Conservation (phyloP, 1,140 invertebrate genomes). For the Hylyphantes graminicola region DNA sequence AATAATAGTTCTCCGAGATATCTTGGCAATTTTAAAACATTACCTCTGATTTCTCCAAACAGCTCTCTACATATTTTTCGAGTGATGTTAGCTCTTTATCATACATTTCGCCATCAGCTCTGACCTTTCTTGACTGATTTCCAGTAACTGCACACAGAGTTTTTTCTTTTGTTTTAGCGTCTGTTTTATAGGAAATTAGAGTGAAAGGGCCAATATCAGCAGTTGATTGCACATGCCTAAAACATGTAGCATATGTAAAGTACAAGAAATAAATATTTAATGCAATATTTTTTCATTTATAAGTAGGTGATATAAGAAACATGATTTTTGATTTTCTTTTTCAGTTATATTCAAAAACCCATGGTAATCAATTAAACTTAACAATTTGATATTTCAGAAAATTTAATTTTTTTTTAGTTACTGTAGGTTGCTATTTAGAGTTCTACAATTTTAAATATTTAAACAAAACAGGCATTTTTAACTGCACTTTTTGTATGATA, state of each 20-base stretch:
- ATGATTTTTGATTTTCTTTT: too few relatives aligned
- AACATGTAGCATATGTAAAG: not conserved
- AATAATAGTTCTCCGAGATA: not conserved
- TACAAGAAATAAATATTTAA: not conserved
- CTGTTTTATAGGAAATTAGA: slow-evolving; percentile 23
- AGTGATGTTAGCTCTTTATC: slow-evolving; percentile 10
- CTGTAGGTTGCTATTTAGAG: too few relatives aligned
- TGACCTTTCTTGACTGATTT: slow-evolving; percentile 18
- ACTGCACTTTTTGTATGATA: too few relatives aligned
- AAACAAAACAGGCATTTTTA: too few relatives aligned
- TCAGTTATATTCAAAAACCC: too few relatives aligned
- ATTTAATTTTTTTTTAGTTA: too few relatives aligned
- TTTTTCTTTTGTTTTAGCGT: slow-evolving; percentile 40
- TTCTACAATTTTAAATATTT: too few relatives aligned
- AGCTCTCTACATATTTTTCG: slow-evolving; percentile 24
- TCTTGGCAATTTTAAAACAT: not conserved
- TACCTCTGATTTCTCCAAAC: slow-evolving; percentile 29
- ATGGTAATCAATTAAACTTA: too few relatives aligned
- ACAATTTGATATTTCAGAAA: too few relatives aligned
- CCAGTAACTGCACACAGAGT: slow-evolving; percentile 49
- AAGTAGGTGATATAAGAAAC: not conserved
- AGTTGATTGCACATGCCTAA: slow-evolving; percentile 47
- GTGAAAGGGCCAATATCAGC: slow-evolving; percentile 38
- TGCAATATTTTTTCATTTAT: not conserved
- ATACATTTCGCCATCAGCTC: slow-evolving; percentile 30